Conservation (phyloP, 2,888 invertebrate genomes). For the Euproctis similis region DNA sequence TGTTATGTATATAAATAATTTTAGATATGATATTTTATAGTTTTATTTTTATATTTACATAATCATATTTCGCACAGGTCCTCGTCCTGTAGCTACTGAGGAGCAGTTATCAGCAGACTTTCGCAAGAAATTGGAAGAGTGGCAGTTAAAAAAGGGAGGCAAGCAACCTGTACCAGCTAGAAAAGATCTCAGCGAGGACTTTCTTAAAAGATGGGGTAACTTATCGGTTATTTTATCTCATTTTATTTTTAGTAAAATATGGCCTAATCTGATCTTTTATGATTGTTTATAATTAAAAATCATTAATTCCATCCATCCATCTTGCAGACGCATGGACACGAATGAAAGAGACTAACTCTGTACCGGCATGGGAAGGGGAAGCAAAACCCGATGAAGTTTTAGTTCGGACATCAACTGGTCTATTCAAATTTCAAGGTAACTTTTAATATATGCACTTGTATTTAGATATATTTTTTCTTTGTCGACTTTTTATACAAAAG, state of each 20-base stretch:
- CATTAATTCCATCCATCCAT: not conserved
- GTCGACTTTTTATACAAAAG: too few relatives aligned
- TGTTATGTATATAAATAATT: too few relatives aligned
- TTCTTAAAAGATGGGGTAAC: slow-evolving; percentile 85
- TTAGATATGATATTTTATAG: not conserved
- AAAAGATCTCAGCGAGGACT: slow-evolving; percentile 86
- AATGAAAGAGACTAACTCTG: slow-evolving; percentile 79
- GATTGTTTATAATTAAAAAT: too few relatives aligned
- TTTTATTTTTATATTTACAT: not conserved
- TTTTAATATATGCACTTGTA: too few relatives aligned
- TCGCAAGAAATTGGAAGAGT: slow-evolving; percentile 88
- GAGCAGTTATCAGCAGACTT: slow-evolving; percentile 87
- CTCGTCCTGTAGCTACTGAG: slow-evolving; percentile 73
- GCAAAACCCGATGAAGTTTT: slow-evolving; percentile 79
- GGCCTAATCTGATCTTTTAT: not conserved
- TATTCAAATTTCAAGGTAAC: slow-evolving; percentile 87
- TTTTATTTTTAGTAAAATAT: too few relatives aligned
- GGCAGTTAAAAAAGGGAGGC: slow-evolving; percentile 83
- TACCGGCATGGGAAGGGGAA: slow-evolving; percentile 67
- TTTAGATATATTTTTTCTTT: too few relatives aligned
- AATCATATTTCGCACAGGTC: not conserved
- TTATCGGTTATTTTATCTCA: not conserved
- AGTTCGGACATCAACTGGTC: slow-evolving; percentile 88
- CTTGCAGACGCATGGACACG: slow-evolving; percentile 86
- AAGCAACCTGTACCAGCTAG: slow-evolving; percentile 74